Conservation (phyloP, 2,113 vertebrate genomes). For the Suncus etruscus region DNA sequence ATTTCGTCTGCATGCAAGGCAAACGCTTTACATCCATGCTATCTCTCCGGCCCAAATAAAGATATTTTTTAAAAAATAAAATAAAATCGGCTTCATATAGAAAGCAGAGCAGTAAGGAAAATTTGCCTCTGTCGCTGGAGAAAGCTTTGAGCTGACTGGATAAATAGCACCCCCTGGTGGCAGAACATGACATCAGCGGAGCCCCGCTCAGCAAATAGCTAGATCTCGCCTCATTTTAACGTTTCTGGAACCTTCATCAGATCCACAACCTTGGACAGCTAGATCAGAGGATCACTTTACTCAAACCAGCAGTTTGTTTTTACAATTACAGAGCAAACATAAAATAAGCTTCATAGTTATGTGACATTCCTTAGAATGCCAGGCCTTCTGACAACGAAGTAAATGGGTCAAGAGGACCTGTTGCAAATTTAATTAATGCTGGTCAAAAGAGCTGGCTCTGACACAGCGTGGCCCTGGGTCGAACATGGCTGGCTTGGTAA, state of each 20-base stretch:
- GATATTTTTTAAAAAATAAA: too few species aligned
- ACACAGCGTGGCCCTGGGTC: not conserved
- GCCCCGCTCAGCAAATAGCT: not conserved
- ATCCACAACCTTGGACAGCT: not conserved
- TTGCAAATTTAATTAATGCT: not conserved
- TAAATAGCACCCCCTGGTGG: slow-evolving; percentile 71
- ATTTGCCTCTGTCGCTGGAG: not conserved
- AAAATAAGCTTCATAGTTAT: slow-evolving; percentile 15
- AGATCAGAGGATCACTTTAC: not conserved
- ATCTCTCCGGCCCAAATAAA: too few species aligned
- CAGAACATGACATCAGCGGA: not conserved
- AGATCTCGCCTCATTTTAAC: not conserved
- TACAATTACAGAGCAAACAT: not conserved
- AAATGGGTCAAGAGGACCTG: not conserved
- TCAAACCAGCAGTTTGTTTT: not conserved
- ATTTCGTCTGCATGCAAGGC: too few species aligned
- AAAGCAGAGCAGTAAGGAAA: not conserved
- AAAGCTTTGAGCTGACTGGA: slow-evolving; percentile 39
- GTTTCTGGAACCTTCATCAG: not conserved
- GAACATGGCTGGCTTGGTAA: not conserved
- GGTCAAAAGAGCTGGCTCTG: not conserved
- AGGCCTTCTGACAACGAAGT: not conserved
- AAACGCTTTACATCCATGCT: too few species aligned
- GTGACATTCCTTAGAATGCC: slow-evolving; percentile 14
- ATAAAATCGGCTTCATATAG: too few species aligned